A percentile compares a stretch with the other conserved stretches of the same genome.
Conservation (phyloP, 1,140 invertebrate species). For the Pachypeltis micranthus region DNA sequence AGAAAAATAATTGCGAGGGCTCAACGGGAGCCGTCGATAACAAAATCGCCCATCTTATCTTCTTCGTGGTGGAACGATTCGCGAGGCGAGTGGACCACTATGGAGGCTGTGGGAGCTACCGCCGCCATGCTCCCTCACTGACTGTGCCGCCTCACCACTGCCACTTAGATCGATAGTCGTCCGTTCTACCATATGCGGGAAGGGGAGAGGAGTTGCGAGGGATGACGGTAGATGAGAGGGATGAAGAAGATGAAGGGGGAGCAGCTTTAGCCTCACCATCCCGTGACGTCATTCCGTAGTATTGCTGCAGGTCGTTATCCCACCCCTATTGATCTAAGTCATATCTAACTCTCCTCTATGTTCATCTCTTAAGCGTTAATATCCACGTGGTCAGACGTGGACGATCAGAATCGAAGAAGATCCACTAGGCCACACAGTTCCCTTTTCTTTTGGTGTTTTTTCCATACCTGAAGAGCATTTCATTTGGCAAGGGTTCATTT, state of each 20-base stretch:
- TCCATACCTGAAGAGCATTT: too few relatives aligned
- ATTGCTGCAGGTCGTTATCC: conserved; percentile 16
- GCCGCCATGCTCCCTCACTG: conserved; percentile 11
- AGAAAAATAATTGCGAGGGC: too few relatives aligned
- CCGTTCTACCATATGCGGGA: background rate
- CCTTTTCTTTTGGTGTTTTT: too few relatives aligned
- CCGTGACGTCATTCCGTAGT: conserved; percentile 13
- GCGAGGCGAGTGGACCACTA: background rate
- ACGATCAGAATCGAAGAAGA: too few relatives aligned
- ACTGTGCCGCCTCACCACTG: conserved; percentile 13
- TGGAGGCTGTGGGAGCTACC: background rate
- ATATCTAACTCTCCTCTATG: background rate
- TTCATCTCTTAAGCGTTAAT: background rate
- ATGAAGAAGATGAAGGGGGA: too few relatives aligned
- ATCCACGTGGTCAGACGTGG: too few relatives aligned
- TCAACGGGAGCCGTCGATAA: background rate
- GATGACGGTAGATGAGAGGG: too few relatives aligned
- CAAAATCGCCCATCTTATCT: background rate
- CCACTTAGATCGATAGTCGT: background rate
- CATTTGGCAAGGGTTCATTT: too few relatives aligned
- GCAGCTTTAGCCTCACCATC: too few relatives aligned
- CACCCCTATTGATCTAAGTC: conserved; percentile 13
- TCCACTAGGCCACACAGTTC: too few relatives aligned
- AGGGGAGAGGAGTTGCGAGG: too few relatives aligned
- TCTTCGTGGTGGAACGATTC: background rate